Percentiles rank a stretch among this genome's conserved stretches.
Evolutionary conservation across 2,113 vertebrate species (phyloP).

Genomic region (Girardinichthys multiradiatus): DNA sequence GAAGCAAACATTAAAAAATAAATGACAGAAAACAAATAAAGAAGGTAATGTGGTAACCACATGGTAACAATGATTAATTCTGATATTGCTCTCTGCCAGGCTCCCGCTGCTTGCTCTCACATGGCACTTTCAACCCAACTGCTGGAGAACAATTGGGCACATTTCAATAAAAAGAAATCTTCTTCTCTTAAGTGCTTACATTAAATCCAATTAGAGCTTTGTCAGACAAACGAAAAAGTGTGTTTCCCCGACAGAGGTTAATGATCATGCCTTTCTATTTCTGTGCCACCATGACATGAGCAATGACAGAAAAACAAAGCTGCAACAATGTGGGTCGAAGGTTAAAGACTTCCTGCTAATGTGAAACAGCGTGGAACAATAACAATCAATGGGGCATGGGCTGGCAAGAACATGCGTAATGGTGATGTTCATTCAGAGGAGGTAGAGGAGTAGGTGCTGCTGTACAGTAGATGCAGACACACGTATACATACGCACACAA

Average conservation of each 20-base stretch:
- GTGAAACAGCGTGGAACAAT: slow-evolving; percentile 70
- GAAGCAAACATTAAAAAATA: slow-evolving; percentile 16
- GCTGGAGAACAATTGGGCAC: slow-evolving; percentile 26
- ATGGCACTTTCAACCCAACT: slow-evolving; percentile 8
- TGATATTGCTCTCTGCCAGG: slow-evolving; percentile 63
- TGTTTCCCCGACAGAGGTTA: slow-evolving; percentile 71
- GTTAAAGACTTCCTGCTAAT: slow-evolving; percentile 72
- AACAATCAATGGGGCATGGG: slow-evolving; percentile 65
- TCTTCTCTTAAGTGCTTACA: slow-evolving; percentile 39
- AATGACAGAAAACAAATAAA: background rate
- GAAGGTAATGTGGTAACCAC: slow-evolving; percentile 28
- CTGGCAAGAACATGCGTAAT: slow-evolving; percentile 63
- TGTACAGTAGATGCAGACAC: slow-evolving; percentile 16
- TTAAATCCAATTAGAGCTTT: slow-evolving; percentile 68
- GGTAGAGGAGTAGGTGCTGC: slow-evolving; percentile 58
- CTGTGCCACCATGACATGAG: slow-evolving; percentile 61
- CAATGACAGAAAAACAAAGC: slow-evolving; percentile 67
- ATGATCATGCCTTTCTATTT: slow-evolving; percentile 50
- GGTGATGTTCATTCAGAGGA: slow-evolving; percentile 58
- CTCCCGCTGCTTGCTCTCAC: slow-evolving; percentile 25
- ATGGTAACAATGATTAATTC: slow-evolving; percentile 38
- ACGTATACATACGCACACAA: slow-evolving; percentile 16
- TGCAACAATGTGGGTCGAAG: slow-evolving; percentile 59
- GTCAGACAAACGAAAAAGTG: slow-evolving; percentile 54
- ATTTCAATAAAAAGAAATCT: slow-evolving; percentile 52